A percentile compares a stretch with the other conserved stretches of the same genome.
Evolutionary conservation across 2,888 invertebrate species (phyloP).

Genomic region (Taphrorychus bicolor): DNA sequence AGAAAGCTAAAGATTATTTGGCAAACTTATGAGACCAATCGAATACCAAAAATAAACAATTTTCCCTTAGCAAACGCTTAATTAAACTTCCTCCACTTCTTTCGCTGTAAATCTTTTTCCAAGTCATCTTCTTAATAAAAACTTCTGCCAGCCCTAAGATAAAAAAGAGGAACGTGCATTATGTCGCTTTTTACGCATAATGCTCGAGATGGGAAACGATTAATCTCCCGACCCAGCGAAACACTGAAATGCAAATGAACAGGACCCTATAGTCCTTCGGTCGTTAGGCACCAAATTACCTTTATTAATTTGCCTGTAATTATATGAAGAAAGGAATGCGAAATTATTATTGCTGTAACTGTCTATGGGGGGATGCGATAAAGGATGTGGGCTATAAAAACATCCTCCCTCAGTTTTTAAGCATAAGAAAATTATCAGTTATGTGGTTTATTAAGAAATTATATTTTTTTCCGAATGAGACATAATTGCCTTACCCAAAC

Average conservation of each 20-base stretch:
- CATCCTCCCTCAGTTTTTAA: too few species aligned
- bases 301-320: conserved; percentile 38
- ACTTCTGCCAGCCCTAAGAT: not conserved
- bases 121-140: conserved; percentile 23
- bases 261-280: conserved; percentile 26
- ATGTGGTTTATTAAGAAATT: not conserved
- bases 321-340: conserved; percentile 13
- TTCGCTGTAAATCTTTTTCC: not conserved
- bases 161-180: conserved; percentile 17
- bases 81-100: not conserved
- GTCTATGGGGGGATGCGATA: conserved; percentile 5
- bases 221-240: conserved; percentile 28
- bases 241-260: conserved; percentile 36
- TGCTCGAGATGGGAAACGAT: conserved; percentile 25
- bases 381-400: conserved; percentile 1
- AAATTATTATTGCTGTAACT: conserved; percentile 32
- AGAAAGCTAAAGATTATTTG: too few species aligned
- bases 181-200: conserved; percentile 20
- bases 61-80: not conserved
- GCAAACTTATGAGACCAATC: too few species aligned
- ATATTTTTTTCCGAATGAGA: not conserved
- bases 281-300: conserved; percentile 36
- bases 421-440: too few species aligned
- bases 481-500: not conserved
- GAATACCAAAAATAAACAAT: too few species aligned